Evolutionary conservation across 2,888 invertebrate species (phyloP).

Genomic region (Mystacides longicornis): DNA sequence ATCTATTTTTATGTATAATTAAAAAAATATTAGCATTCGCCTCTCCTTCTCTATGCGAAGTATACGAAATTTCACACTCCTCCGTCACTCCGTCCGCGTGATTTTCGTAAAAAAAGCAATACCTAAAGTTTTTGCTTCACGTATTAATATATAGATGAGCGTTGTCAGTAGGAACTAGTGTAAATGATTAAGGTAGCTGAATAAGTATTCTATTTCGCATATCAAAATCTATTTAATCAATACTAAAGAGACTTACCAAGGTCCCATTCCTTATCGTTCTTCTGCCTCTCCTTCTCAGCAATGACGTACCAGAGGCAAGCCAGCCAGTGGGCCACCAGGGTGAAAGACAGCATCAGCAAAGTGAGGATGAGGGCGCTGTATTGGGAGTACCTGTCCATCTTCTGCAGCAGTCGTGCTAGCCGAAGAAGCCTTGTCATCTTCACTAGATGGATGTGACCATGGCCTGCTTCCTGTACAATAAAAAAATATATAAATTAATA

Average conservation of each 20-base stretch:
- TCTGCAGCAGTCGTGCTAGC: conserved; percentile 83
- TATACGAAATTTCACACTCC: too few species aligned
- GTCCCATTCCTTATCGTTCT: conserved; percentile 63
- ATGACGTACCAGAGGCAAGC: conserved; percentile 97
- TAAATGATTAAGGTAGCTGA: too few species aligned
- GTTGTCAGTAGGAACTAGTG: too few species aligned
- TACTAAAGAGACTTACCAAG: conserved; percentile 57
- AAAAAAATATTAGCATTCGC: too few species aligned
- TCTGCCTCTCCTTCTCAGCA: conserved; percentile 76
- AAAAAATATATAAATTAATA: not conserved
- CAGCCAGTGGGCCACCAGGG: conserved; percentile 91
- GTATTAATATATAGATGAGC: too few species aligned
- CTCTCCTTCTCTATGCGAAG: too few species aligned
- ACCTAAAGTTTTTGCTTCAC: too few species aligned
- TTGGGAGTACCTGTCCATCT: conserved; percentile 95
- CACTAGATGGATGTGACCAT: conserved; percentile 80
- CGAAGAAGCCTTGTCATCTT: conserved; percentile 86
- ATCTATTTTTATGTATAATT: too few species aligned
- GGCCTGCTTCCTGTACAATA: conserved; percentile 55
- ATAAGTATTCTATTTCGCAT: too few species aligned
- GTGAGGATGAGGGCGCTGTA: conserved; percentile 92
- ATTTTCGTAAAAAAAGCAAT: too few species aligned
- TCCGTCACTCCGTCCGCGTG: too few species aligned
- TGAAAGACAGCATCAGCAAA: conserved; percentile 88
- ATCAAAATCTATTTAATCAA: too few species aligned